Evolutionary conservation across 2,113 vertebrate species (phyloP), one percentile per base, ranked within the genome.

Genomic region (Hippopotamus amphibius): DNA sequence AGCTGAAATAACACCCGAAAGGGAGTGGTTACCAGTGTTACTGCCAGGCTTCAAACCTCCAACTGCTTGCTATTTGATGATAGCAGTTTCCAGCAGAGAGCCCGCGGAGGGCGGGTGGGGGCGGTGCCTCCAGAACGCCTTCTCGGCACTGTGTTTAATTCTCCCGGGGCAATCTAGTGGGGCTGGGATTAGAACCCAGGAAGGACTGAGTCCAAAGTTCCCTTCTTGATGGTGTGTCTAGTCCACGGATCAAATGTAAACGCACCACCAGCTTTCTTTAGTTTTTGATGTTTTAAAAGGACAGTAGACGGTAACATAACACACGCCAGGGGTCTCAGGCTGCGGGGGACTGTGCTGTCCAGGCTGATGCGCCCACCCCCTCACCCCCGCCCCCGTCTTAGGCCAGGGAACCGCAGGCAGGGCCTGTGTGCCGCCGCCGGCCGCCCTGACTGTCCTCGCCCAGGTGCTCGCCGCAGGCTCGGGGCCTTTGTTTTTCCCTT

Each of bases 331-430:
- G 33, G 17, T 90, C 81, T 69, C 59, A 26, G 65, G 59, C 65
- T 30, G 3, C 28, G 46, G 26, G 72, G n/a, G 57, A 5, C 65
- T 15, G 2, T 13, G 30, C 63, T 48, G 22, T 50, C 33, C 48
- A 14, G 46, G 68, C 80, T 57, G n/a, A 46, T 37, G 16, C 19
- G 0, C 22, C 17, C 22, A 9, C 3, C 2, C 2, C 9, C 4
- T 12, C 17, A 5, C 7, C n/a, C 28, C 30, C 7, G 1, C 74
- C 11, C 9, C 2, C 4, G 6, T 3, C 26, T 57, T 4, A 33
- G 57, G 30, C 71, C 22, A 41, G 63, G 81, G 93, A 43, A 26
- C 21, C 0, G 6, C 6, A 1, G 46, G n/a, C 65, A 13, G 68
- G 63, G 82, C 28, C 28, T 55, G 30, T 26, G 30, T 24, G 15